These are phyloP conservation scores for Mesaphorura yosii DNA, from an alignment of 1,140 invertebrate genomes.

Conservation along the genomic window DNA sequence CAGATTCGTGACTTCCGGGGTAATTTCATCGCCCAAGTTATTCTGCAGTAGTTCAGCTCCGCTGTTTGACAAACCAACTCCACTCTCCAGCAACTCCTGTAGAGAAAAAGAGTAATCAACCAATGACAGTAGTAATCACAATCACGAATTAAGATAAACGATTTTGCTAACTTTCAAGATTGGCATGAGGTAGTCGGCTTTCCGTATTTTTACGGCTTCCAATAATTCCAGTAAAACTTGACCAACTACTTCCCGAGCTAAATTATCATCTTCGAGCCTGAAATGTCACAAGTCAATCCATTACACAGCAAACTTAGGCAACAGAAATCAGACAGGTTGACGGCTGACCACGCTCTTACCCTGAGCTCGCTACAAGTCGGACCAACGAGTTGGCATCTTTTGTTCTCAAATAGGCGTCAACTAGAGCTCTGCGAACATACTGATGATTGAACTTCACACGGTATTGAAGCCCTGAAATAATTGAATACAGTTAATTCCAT, in stretches of 20 bases:
- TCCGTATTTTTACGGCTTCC: conserved; percentile 21
- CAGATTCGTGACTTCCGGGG: conserved; percentile 45
- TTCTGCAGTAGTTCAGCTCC: conserved; percentile 49
- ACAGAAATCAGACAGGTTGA: too few relatives aligned
- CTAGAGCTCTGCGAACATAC: conserved; percentile 42
- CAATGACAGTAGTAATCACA: not conserved
- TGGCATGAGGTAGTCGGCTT: conserved; percentile 23
- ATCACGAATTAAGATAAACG: too few relatives aligned
- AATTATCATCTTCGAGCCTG: conserved; percentile 14
- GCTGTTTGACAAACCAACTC: conserved; percentile 48
- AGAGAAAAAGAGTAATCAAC: conserved; percentile 28
- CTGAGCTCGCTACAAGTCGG: conserved; percentile 36
- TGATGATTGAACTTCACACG: conserved; percentile 44
- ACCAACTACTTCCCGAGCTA: conserved; percentile 39
- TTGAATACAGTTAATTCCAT: too few relatives aligned
- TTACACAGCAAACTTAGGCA: not conserved
- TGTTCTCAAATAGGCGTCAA: conserved; percentile 43
- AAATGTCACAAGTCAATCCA: not conserved
- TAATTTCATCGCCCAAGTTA: conserved; percentile 48
- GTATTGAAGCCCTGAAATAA: conserved; percentile 35
- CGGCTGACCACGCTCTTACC: too few relatives aligned
- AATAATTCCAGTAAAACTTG: conserved; percentile 42
- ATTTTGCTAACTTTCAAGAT: conserved; percentile 30
- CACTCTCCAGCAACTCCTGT: conserved; percentile 45
- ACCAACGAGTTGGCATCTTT: conserved; percentile 47